Base-by-base conservation (phyloP, 2,888 invertebrate genomes). In the Cosmia trapezina region DNA sequence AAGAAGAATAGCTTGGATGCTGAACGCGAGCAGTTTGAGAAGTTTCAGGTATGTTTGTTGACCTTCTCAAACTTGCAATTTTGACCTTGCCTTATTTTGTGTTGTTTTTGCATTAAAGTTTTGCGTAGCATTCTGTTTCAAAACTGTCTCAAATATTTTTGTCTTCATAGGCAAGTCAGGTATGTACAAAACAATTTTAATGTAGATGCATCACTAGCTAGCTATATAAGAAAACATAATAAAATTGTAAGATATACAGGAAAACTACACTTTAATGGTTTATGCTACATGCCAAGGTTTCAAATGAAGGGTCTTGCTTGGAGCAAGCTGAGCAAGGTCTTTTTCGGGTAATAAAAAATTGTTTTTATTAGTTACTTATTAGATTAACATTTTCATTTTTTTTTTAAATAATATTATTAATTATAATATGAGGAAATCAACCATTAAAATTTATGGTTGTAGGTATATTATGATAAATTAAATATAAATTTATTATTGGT, bases 21-120 rank as follows among this genome's bases (percentile, higher is more conserved):
- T 83, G 98, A 98, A 93, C 96, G 98, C 70, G 98, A 98, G 93
- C 97, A 97, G 88, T 98, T 98, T 92, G 98, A 98, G 94, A 98
- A 98, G 93, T 97, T 97, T 90, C 98, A 98, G 97, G 98, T 98
- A 94, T 71, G 73, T 68, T 76, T 72, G 57, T 66, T 78, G 72
- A 72, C 78, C 80, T 80, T 78, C 62, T 68, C 53, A 66, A 65
- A 68, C 67, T 76, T 75, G 45, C 59, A 66, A 61, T 73, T 71
- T 71, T 73, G 64, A 73, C 81, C 86, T 83, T 82, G 70, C 37
- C 33, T 45, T 71, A 49, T 57, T 66, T 78, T 51, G 51, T 72
- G 14, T 45, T 65, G 61, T 71, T 70, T 61, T 64, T 37, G 28
- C 43, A 43, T 8, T 56, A 5, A 7, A 49, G 14, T 49, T 41